Evolutionary conservation across 35 echinoderm and acorn worm genomes (phyloP), one percentile per base, ranked within the genome.

Genomic region (Ptychodera flava): DNA sequence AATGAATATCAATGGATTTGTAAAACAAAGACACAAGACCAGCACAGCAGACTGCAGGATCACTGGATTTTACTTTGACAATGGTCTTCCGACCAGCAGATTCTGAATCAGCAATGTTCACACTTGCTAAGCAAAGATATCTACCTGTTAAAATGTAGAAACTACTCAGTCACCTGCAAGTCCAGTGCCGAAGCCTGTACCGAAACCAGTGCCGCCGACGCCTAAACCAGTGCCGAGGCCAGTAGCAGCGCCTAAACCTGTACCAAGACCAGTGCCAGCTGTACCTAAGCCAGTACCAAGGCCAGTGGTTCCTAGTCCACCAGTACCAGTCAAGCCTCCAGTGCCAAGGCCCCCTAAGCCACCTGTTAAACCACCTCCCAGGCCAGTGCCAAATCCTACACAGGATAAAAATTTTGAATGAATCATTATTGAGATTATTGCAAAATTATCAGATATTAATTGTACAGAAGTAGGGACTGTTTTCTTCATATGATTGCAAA

Each of bases 181-280:
- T 64, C 45, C 45, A 16, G 45, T 64, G 6, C 6, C 6, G 22
- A 64, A 22, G 6, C 45, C 45, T 12, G 45, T 64, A 64, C 45
- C 45, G 22, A 64, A 22, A 6, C 45, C 45, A 64, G 45, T 64
- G n/a, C n/a, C n/a, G 22, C 45, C 45, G 22, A 64, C 45, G 6
- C 45, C 45, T 64, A 64, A 22, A 64, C 45, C 45, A 6, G 76
- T 77, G 31, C 93, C 45, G 22, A 64, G 45, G 6, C 45, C 45
- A 64, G 45, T 64, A 64, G 6, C 45, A 64, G 22, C 45, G 6
- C 45, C 45, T 64, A 64, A 22, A 64, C 45, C 45, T 22, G 76
- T 77, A 31, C 93, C 93, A 91, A 91, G 35, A 16, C 93, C 93
- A 31, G 86, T 82, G 78, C 89, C 87, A 85, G 91, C 75, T 22